These are phyloP conservation scores for Hypotaenidia okinawae DNA, from an alignment of 2,797 vertebrate species.

Conservation along the genomic window DNA sequence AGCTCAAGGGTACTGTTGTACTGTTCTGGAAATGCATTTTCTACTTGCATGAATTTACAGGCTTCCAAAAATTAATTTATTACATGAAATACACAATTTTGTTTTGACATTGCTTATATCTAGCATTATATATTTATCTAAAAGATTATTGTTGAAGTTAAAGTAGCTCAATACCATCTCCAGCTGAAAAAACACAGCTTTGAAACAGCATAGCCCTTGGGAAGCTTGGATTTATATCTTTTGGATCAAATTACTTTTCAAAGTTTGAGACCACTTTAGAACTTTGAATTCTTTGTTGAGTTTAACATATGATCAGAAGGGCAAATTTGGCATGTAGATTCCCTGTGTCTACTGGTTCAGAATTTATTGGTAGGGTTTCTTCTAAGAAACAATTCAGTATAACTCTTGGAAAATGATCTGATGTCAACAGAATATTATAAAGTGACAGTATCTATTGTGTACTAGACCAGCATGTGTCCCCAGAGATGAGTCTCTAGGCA, in stretches of 20 bases:
- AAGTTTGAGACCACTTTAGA: neutral
- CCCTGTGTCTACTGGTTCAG: neutral
- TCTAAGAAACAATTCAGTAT: neutral
- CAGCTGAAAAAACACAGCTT: slow-evolving; percentile 18
- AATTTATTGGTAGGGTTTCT: neutral
- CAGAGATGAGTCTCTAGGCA: neutral
- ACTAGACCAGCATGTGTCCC: neutral
- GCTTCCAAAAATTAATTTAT: neutral
- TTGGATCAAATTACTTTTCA: slow-evolving; percentile 2
- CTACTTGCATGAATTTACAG: neutral
- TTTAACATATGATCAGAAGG: neutral
- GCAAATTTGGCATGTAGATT: neutral
- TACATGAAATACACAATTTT: neutral
- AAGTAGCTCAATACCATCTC: neutral
- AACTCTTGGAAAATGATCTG: neutral
- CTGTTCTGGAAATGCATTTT: neutral
- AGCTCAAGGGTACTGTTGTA: neutral
- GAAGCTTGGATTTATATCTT: neutral
- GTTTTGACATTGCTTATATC: neutral
- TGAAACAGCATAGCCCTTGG: neutral
- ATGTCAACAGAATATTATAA: neutral
- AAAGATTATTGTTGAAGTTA: neutral
- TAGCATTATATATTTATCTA: neutral
- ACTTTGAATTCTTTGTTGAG: neutral
- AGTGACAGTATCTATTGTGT: neutral